These are phyloP conservation scores for Aurelia sp. DNA, from an alignment of 30 jellyfish, hydroid and myxozoan genomes.

Conservation along the genomic window DNA sequence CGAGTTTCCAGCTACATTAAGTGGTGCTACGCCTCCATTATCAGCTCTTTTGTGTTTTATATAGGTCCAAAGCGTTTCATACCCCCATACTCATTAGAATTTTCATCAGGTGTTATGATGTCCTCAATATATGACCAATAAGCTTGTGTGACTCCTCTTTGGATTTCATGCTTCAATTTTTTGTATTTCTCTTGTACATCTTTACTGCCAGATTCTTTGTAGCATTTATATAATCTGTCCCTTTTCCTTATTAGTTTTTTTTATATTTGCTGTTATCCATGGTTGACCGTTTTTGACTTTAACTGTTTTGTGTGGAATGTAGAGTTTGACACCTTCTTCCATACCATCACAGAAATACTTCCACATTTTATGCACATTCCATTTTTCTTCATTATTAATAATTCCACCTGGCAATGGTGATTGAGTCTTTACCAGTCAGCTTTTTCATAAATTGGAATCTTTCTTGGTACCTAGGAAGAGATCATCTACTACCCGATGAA, in stretches of 20 bases:
- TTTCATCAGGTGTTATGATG: slow-evolving; percentile 3
- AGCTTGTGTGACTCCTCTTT: slow-evolving; percentile 1
- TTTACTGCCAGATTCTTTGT: slow-evolving; percentile 17
- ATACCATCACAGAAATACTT: slow-evolving; percentile 15
- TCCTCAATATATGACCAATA: too few relatives aligned
- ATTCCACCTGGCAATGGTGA: not conserved
- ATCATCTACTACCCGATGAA: too few relatives aligned
- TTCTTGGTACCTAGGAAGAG: too few relatives aligned
- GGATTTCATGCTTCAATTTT: not conserved
- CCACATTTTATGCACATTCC: slow-evolving; percentile 4
- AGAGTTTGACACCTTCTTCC: slow-evolving; percentile 3
- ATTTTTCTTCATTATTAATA: not conserved
- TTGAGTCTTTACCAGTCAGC: too few relatives aligned
- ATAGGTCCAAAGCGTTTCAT: slow-evolving; percentile 1
- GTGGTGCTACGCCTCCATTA: slow-evolving; percentile 2
- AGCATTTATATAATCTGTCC: not conserved
- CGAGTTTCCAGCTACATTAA: too few relatives aligned
- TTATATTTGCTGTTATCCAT: not conserved
- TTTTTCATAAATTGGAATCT: not conserved
- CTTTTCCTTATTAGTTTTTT: not conserved
- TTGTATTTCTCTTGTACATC: slow-evolving; percentile 19
- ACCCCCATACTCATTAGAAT: slow-evolving; percentile 4
- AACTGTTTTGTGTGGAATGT: slow-evolving; percentile 16
- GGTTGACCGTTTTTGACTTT: slow-evolving; percentile 1
- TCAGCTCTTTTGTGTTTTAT: not conserved